Evolutionary conservation across 2,888 invertebrate species (phyloP), one percentile per base, ranked within the genome.

Genomic region (Deilephila porcellus): DNA sequence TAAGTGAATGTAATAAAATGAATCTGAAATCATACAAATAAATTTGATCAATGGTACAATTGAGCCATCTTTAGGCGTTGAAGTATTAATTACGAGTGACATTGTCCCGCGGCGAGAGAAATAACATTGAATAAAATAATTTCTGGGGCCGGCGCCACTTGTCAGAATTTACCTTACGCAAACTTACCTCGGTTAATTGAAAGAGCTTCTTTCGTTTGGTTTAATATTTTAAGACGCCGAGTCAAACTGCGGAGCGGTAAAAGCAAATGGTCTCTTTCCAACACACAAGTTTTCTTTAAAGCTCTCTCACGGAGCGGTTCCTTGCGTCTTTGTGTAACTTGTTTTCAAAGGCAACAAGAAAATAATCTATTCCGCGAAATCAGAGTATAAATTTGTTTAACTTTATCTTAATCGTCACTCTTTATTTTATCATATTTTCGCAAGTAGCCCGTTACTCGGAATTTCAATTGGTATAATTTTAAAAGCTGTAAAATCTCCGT

Each of bases 121-220:
- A 80, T 74, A 59, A 73, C 80, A 82, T 78, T 84, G 76, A 79
- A 79, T 79, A 77, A 78, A 89, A 88, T 78, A 86, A 88, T 88
- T 86, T 81, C 81, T 76, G 25, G 45, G 72, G 70, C 70, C 62
- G 87, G 84, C 85, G 88, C 86, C 89, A 88, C 89, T 90, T 89
- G 87, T 89, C 86, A 85, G 75, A 81, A 88, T 90, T 90, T 90
- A 88, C 89, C 88, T 91, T 90, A 91, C 89, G 90, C 89, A 90
- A 92, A 92, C 90, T 90, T 91, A 89, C 87, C 89, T 90, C 87
- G 83, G 89, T 92, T 94, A 93, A 94, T 93, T 93, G 91, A 93
- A 93, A 93, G 91, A 90, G 91, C 91, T 92, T 91, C 91, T 93
- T 92, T 92, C 92, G 88, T 92, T 92, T 87, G 88, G 88, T 86